Base-by-base conservation (phyloP, 2,888 invertebrate genomes). In the Oscheius myriophilus region DNA sequence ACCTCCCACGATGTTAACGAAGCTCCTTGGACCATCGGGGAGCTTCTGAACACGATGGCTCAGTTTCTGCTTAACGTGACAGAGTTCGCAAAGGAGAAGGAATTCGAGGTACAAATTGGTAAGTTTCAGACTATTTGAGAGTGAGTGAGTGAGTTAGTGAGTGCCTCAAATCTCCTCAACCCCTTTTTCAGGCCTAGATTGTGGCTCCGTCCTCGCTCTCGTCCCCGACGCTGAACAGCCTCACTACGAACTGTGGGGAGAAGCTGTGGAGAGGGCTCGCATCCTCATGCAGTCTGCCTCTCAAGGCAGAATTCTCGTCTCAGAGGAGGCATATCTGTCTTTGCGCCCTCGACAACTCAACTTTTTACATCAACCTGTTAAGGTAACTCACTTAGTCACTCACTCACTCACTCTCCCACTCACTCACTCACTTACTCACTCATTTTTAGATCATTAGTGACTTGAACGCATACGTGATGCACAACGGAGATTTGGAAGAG, bases 21-120 rank as follows among this genome's bases (percentile, higher is more conserved):
- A 55, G 75, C 82, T 18, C 85, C 85, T 16, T 83, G 81, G 63
- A 85, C 85, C 2, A 84, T 85, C 58, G 84, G 85, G 9, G 85
- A 85, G 54, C 77, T 85, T 9, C 70, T 85, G 21, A 76, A 80
- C 49, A 78, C 81, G 12, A 55, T 85, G 18, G 78, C 84, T 12
- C 75, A 79, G 26, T 84, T 83, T 58, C 77, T 82, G 14, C 70
- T 83, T 16, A 70, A 72, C 49, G 69, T 74, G 23, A 78, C 78
- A 12, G 69, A 80, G 39, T 81, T 82, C 57, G 80, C 82, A 12
- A 73, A 76, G 2, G 79, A 82, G 46, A 80, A 83, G 51, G 81
- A 81, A 43, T 77, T 84, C 63, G 79, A 84, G 46, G 75, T 84
- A 39, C 77, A 78, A 26, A 78, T 83, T 57, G 85, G 85, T 75